Base-by-base conservation (phyloP, 2,113 vertebrate genomes). In the Agapornis roseicollis region DNA sequence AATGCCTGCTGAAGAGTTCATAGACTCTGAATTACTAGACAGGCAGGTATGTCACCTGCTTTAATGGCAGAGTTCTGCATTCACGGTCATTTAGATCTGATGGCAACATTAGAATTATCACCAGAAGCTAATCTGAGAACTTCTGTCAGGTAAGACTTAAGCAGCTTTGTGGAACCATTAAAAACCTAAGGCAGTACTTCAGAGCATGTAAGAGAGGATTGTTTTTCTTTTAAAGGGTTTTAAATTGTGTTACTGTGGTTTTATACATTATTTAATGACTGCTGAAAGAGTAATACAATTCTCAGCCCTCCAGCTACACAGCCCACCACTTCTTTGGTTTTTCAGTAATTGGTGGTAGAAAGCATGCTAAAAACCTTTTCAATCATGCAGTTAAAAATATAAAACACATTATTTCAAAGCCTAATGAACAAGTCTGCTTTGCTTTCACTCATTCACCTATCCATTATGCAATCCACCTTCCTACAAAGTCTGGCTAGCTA, bases 181-280 rank as follows among this genome's bases (percentile, higher is more conserved):
- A 69, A 88, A 92, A 83, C 29, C 63, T 68, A 31, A 93, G 61
- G 83, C 49, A 73, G 44, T 82, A 72, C 22, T 93, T 88, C 47
- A 27, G 41, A 88, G 60, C 39, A 42, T 6, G 27, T 37, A 41
- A 41, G 15, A 56, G 28, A 89, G 23, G 17, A 71, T 4, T 66
- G 9, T 17, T 80, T 84, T 93, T 80, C 33, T 82, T 85, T 90
- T 81, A 71, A 94, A 88, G 35, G 28, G 18, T 86, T 96, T 94
- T 76, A 44, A 95, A 72, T 83, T 71, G 12, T 70, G 9, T 80
- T 91, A 82, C 63, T 80, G 25, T 79, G 50, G 42, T 49, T 95
- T 96, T 95, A 88, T 61, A 70, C 33, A 82, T 96, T 84, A 95
- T 95, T 92, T 77, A 96, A 80, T 44, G 41, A 60, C 65, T 80